A percentile compares a stretch with the other conserved stretches of the same genome.
Conservation (phyloP, 2,113 vertebrate genomes). For the Vulpes ferrilata region DNA sequence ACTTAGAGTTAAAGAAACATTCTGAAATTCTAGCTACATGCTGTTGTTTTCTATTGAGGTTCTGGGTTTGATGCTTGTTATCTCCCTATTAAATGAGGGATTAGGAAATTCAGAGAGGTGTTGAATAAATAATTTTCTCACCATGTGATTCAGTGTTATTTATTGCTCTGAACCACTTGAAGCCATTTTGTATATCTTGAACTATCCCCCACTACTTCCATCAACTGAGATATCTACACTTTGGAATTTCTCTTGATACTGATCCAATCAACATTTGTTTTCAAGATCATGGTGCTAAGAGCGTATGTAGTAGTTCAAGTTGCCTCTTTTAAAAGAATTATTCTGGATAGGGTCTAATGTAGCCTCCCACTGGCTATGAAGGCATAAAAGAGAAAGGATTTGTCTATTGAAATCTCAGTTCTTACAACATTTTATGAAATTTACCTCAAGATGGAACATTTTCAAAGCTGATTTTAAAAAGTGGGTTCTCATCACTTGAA, state of each 20-base stretch:
- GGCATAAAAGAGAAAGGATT: not conserved
- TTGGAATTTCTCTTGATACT: not conserved
- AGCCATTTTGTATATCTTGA: not conserved
- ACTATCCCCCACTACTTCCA: not conserved
- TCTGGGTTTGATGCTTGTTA: not conserved
- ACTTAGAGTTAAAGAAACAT: not conserved
- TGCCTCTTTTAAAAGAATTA: not conserved
- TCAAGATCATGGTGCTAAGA: not conserved
- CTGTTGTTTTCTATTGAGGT: not conserved
- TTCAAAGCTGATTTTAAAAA: conserved; percentile 36
- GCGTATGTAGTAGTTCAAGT: not conserved
- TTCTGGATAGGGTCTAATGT: not conserved
- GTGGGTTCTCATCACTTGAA: not conserved
- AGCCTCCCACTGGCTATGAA: too few species aligned
- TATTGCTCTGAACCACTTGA: not conserved
- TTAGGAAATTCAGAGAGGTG: not conserved
- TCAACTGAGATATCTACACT: not conserved
- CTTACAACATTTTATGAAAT: not conserved
- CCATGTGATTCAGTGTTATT: not conserved
- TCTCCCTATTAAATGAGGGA: not conserved
- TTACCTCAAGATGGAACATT: not conserved
- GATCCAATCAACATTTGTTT: not conserved
- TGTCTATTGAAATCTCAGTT: not conserved
- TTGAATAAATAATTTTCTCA: not conserved
- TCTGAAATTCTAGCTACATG: not conserved